Evolutionary conservation across 2,888 invertebrate species (phyloP).

Genomic region (Desoria tigrina): DNA sequence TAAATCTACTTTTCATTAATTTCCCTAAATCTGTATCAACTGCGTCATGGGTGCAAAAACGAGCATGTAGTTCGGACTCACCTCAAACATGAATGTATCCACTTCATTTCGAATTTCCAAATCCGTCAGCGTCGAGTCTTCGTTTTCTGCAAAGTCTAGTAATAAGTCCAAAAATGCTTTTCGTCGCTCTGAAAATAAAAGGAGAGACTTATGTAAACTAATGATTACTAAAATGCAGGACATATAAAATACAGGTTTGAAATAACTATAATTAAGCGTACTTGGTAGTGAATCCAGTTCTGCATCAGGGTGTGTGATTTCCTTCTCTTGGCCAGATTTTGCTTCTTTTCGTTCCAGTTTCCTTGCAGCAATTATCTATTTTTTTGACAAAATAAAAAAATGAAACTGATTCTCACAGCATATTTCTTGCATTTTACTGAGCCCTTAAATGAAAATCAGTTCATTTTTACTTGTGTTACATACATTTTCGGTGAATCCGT

Average conservation of each 20-base stretch:
- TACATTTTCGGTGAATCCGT: conserved; percentile 36
- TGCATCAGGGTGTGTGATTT: too few species aligned
- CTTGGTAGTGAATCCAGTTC: too few species aligned
- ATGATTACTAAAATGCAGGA: too few species aligned
- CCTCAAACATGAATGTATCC: conserved; percentile 32
- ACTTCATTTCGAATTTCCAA: conserved; percentile 20
- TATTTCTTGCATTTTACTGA: too few species aligned
- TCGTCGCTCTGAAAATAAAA: conserved; percentile 11
- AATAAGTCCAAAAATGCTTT: conserved; percentile 25
- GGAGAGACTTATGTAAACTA: too few species aligned
- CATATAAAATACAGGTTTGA: too few species aligned
- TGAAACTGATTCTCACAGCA: too few species aligned
- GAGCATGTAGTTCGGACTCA: neutral
- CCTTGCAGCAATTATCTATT: conserved; percentile 21
- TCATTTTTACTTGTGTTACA: neutral
- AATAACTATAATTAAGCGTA: too few species aligned
- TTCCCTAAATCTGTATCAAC: neutral
- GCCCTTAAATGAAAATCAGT: neutral
- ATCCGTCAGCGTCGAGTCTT: conserved; percentile 10
- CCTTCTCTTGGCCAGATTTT: too few species aligned
- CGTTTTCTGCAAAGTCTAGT: conserved; percentile 13
- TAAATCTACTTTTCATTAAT: neutral
- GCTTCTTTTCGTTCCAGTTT: conserved; percentile 14
- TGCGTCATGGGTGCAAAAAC: neutral
- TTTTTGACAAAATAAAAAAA: neutral